A percentile compares a stretch with the other conserved stretches of the same genome.
Evolutionary conservation across 2,797 vertebrate genomes (phyloP).

Genomic region (Crenuchus spilurus): DNA sequence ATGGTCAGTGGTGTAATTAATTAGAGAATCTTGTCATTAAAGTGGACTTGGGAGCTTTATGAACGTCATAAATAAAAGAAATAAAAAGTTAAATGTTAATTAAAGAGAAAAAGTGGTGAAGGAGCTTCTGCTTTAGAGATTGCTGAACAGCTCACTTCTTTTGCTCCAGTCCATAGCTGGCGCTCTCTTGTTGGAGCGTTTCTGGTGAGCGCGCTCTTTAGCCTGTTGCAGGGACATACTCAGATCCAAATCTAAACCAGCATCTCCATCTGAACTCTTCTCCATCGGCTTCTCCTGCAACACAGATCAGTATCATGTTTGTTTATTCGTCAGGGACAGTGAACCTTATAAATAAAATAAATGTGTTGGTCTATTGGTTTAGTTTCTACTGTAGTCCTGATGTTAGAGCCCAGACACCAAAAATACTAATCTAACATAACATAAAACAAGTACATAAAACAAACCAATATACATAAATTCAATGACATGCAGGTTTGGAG

Average conservation of each 20-base stretch:
- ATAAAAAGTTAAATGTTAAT: neutral
- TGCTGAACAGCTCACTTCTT: slow-evolving; percentile 97
- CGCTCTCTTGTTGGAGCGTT: slow-evolving; percentile 87
- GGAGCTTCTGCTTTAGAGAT: slow-evolving; percentile 80
- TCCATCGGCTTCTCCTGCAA: slow-evolving; percentile 49
- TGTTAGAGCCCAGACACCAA: no score
- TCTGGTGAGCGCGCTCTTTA: slow-evolving; percentile 89
- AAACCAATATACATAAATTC: no score
- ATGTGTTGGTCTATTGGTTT: no score
- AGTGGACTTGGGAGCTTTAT: neutral
- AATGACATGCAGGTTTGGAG: no score
- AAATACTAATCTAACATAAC: no score
- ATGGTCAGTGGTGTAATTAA: no score
- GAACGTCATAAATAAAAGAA: slow-evolving; percentile 34
- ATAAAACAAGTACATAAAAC: no score
- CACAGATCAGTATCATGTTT: neutral
- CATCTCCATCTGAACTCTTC: slow-evolving; percentile 38
- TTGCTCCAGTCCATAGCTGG: slow-evolving; percentile 98
- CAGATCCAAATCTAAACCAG: slow-evolving; percentile 72
- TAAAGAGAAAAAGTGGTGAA: neutral
- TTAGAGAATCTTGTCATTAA: neutral
- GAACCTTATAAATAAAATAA: no score
- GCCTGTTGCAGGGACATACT: slow-evolving; percentile 86
- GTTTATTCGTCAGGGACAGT: no score
- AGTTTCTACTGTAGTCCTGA: no score